A percentile compares a stretch with the other conserved stretches of the same genome.
Conservation (phyloP, 1,140 invertebrate species). For the Apocrypta bakeri region DNA sequence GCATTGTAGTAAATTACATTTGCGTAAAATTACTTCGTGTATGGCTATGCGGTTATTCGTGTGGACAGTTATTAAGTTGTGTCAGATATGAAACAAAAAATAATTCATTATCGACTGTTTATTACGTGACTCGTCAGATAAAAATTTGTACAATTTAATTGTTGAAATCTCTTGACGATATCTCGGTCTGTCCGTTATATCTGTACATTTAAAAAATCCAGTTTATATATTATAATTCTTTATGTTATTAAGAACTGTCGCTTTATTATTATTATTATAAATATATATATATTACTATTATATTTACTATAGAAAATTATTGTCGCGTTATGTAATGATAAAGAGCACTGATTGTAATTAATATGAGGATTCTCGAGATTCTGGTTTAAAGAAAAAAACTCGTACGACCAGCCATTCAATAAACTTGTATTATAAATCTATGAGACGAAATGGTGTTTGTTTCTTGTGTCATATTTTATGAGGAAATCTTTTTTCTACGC, state of each 20-base stretch:
- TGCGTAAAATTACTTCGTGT: not conserved
- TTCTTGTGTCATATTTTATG: not conserved
- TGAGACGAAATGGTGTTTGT: constrained; percentile 46
- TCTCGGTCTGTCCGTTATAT: constrained; percentile 63
- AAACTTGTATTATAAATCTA: constrained; percentile 67
- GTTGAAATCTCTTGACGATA: constrained; percentile 64
- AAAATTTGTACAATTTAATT: constrained; percentile 67
- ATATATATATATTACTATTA: constrained; percentile 51
- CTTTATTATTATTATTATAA: constrained; percentile 54
- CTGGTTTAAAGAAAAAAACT: constrained; percentile 26
- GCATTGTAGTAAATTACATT: not conserved
- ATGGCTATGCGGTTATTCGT: not conserved
- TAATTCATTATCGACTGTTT: constrained; percentile 20
- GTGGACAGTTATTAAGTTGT: not conserved
- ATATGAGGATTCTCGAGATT: constrained; percentile 29
- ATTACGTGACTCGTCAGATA: constrained; percentile 44
- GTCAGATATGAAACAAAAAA: not conserved
- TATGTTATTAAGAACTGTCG: constrained; percentile 57
- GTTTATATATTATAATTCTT: constrained; percentile 56
- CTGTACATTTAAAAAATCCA: constrained; percentile 54
- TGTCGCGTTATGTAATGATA: constrained; percentile 42
- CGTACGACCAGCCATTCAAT: constrained; percentile 64
- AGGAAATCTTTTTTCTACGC: not conserved
- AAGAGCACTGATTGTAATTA: constrained; percentile 28
- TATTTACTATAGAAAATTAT: constrained; percentile 52